Conservation (phyloP, 2,797 vertebrate species). For the Coendou prehensilis region DNA sequence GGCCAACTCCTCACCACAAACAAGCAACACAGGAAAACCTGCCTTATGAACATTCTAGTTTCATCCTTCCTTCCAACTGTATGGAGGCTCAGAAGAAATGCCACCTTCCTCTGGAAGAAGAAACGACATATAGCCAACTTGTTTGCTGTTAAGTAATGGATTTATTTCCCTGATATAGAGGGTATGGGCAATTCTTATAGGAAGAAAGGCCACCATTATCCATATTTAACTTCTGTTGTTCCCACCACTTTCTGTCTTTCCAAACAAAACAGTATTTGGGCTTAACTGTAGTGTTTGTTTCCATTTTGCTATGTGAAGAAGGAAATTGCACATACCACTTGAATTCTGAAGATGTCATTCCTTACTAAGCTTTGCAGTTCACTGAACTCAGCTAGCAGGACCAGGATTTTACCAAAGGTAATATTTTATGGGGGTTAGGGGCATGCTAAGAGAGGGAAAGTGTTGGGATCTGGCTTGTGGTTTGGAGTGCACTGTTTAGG, state of each 20-base stretch:
- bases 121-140: neutral
- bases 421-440: neutral
- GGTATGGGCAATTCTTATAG: neutral
- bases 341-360: neutral
- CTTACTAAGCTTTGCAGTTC: neutral
- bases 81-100: neutral
- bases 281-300: neutral
- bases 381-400: neutral
- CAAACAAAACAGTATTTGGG: neutral
- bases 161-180: neutral
- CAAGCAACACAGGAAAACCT: neutral
- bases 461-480: neutral
- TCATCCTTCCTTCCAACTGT: neutral
- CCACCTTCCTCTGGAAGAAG: neutral
- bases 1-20: neutral
- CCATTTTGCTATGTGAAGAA: slow-evolving; percentile 18
- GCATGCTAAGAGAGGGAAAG: neutral
- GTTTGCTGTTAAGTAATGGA: neutral
- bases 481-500: neutral
- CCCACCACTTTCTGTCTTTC: neutral
- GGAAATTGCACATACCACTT: neutral
- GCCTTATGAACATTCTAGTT: neutral
- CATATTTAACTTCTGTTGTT: neutral
- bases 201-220: neutral
- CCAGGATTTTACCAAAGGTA: neutral